A percentile compares a stretch with the other conserved stretches of the same genome.
Evolutionary conservation across 2,113 vertebrate genomes (phyloP).

Genomic region (Corythoichthys haematopterus): DNA sequence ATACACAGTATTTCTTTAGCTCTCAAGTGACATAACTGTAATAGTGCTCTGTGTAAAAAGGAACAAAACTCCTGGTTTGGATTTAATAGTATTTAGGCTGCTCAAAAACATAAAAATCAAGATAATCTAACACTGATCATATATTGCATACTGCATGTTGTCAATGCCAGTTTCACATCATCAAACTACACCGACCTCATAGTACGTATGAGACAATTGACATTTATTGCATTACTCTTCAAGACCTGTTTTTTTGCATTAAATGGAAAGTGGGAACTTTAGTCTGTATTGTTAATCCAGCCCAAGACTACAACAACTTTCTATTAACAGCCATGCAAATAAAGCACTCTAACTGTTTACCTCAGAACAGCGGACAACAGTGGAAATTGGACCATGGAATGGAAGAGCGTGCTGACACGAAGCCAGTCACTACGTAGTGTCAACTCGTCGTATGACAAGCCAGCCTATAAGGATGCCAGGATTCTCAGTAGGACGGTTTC

Average conservation of each 20-base stretch:
- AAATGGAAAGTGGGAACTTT: too few relatives aligned
- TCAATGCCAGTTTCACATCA: neutral
- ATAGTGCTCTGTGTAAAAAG: neutral
- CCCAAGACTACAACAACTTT: too few relatives aligned
- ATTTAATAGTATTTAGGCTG: neutral
- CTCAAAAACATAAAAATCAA: neutral
- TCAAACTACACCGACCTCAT: neutral
- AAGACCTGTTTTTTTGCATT: too few relatives aligned
- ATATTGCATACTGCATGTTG: neutral
- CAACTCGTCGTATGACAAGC: slow-evolving; percentile 23
- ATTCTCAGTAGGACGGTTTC: slow-evolving; percentile 56
- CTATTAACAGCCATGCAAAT: neutral
- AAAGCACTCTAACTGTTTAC: neutral
- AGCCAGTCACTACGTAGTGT: slow-evolving; percentile 63
- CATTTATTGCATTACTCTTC: too few relatives aligned
- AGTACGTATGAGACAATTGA: too few relatives aligned
- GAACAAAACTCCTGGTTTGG: neutral
- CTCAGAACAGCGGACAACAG: neutral
- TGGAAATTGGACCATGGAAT: slow-evolving; percentile 60
- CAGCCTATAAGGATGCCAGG: slow-evolving; percentile 39
- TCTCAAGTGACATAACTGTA: neutral
- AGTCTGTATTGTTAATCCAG: too few relatives aligned
- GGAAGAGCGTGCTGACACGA: slow-evolving; percentile 54
- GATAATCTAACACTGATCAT: neutral
- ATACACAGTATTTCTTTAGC: too few relatives aligned